Conservation (phyloP, 1,140 invertebrate genomes). For the Drosophila biarmipes region DNA sequence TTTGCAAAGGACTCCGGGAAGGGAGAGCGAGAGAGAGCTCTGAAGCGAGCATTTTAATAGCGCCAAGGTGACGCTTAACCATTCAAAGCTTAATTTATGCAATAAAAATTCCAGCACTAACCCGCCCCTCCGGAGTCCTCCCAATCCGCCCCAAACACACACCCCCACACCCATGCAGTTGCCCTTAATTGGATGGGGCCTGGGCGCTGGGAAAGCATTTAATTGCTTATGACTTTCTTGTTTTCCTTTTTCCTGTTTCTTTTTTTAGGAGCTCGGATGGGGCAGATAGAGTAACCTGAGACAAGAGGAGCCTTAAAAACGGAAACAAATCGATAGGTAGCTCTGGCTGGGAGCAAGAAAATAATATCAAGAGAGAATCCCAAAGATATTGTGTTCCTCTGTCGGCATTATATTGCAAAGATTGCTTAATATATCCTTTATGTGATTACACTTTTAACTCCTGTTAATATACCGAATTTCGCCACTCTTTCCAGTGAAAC, state of each 20-base stretch:
- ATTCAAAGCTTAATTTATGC: slow-evolving; percentile 82
- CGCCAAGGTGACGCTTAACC: slow-evolving; percentile 79
- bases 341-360: not conserved
- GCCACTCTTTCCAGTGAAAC: not conserved
- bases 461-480: not conserved
- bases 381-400: not conserved
- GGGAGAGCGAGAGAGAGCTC: not conserved
- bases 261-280: slow-evolving; percentile 12
- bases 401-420: no score
- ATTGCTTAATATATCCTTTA: not conserved
- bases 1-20: not conserved
- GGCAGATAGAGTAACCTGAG: slow-evolving; percentile 46
- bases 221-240: slow-evolving; percentile 75
- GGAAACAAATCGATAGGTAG: slow-evolving; percentile 64
- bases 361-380: not conserved
- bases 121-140: slow-evolving; percentile 1
- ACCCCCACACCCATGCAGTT: slow-evolving; percentile 19
- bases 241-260: slow-evolving; percentile 37
- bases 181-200: slow-evolving; percentile 64
- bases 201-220: slow-evolving; percentile 58
- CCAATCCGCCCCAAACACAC: not conserved
- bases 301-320: slow-evolving; percentile 52
- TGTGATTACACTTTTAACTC: not conserved
- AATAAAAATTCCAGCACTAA: slow-evolving; percentile 68
- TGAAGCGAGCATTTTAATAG: slow-evolving; percentile 68